Evolutionary conservation across 2,888 invertebrate genomes (phyloP).

Genomic region (Tetragonisca angustula): DNA sequence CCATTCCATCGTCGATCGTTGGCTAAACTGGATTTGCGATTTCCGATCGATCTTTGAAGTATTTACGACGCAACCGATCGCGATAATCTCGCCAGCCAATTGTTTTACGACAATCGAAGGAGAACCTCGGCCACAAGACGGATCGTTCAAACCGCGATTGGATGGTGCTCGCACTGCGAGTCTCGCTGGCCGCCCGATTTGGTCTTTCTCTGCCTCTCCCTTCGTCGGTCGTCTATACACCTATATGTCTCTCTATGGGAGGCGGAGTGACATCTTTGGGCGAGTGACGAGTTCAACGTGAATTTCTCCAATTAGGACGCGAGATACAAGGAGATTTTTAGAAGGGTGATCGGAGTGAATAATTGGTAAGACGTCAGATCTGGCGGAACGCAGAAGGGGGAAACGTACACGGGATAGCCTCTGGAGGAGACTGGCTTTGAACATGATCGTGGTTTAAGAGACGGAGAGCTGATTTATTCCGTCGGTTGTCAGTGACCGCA

Average conservation of each 20-base stretch:
- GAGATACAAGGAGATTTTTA: constrained; percentile 4
- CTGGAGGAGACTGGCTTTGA: not conserved
- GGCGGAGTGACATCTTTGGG: not conserved
- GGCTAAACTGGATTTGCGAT: constrained; percentile 65
- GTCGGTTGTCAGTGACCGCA: not conserved
- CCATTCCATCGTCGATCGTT: constrained; percentile 53
- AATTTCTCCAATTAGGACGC: constrained; percentile 60
- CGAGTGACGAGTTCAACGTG: constrained; percentile 28
- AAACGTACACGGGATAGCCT: not conserved
- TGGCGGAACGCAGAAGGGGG: not conserved
- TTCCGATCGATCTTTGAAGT: constrained; percentile 69
- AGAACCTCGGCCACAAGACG: constrained; percentile 10
- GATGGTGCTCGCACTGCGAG: too few relatives aligned
- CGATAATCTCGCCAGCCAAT: constrained; percentile 60
- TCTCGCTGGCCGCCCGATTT: constrained; percentile 18
- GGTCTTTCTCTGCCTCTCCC: constrained; percentile 11
- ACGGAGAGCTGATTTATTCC: not conserved
- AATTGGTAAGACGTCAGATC: not conserved
- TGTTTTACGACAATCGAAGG: constrained; percentile 65
- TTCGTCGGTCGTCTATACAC: constrained; percentile 29
- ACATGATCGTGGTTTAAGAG: not conserved
- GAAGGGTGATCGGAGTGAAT: not conserved
- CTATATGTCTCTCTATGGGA: not conserved
- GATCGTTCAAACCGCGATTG: not conserved
- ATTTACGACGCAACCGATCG: constrained; percentile 67